Conservation (phyloP, 2,797 vertebrate species). For the Peromyscus melanophrys region DNA sequence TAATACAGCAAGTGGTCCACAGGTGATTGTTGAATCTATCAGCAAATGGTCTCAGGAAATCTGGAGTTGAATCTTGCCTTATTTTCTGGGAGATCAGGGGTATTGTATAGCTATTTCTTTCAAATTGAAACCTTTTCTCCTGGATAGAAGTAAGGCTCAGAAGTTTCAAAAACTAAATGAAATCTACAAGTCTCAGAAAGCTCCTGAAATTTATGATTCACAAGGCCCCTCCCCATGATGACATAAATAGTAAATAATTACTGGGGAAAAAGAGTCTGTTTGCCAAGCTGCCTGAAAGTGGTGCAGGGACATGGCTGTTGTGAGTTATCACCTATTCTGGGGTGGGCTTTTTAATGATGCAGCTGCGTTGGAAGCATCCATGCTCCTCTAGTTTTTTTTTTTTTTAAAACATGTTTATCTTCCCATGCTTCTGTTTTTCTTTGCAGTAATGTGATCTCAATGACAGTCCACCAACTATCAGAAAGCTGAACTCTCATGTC, state of each 20-base stretch:
- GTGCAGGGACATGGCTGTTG: neutral
- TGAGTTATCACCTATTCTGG: neutral
- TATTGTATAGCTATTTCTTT: neutral
- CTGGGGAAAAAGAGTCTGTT: neutral
- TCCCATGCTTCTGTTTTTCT: conserved; percentile 44
- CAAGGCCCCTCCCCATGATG: no score
- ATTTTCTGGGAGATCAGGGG: neutral
- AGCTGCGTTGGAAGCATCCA: neutral
- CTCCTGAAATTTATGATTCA: neutral
- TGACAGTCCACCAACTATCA: conserved; percentile 17
- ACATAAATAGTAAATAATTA: neutral
- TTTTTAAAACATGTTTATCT: neutral
- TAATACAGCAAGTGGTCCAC: neutral
- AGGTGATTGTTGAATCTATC: neutral
- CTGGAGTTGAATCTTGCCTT: neutral
- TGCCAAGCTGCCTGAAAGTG: neutral
- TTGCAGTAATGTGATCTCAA: conserved; percentile 45
- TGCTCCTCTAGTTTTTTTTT: neutral
- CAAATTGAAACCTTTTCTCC: neutral
- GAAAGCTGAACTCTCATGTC: conserved; percentile 9
- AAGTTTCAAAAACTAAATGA: neutral
- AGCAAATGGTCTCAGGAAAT: neutral
- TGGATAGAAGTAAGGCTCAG: neutral
- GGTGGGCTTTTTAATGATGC: neutral
- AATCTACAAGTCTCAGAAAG: neutral